A percentile compares a stretch with the other conserved stretches of the same genome.
These are phyloP conservation scores for Catocala nupta DNA, from an alignment of 2,888 invertebrate genomes.

Conservation along the genomic window DNA sequence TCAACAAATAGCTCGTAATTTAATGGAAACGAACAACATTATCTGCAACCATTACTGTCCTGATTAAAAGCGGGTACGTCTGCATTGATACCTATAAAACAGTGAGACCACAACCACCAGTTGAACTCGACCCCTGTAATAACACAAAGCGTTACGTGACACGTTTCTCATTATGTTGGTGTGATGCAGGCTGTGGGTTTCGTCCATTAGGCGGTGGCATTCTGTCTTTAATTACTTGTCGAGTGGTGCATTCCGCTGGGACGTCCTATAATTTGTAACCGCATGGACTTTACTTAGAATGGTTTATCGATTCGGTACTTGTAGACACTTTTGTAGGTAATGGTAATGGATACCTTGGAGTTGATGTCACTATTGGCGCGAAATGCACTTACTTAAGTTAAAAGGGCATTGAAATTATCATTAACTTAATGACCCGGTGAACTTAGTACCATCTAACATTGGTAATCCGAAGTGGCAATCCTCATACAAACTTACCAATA, in stretches of 20 bases:
- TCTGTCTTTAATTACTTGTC: slow-evolving; percentile 51
- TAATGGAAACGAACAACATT: slow-evolving; percentile 18
- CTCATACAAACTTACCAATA: too few species aligned
- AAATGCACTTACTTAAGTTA: too few species aligned
- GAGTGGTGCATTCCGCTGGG: slow-evolving; percentile 45
- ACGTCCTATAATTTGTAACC: slow-evolving; percentile 33
- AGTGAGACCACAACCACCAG: slow-evolving; percentile 8
- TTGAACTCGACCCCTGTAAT: slow-evolving; percentile 10
- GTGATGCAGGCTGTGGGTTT: slow-evolving; percentile 20
- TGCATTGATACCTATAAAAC: slow-evolving; percentile 32
- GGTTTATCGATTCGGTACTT: slow-evolving; percentile 16
- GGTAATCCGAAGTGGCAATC: too few species aligned
- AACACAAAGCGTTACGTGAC: neutral
- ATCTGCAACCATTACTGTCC: slow-evolving; percentile 24
- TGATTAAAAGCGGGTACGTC: slow-evolving; percentile 25
- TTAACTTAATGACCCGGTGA: too few species aligned
- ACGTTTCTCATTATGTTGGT: slow-evolving; percentile 17
- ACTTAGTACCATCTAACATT: too few species aligned
- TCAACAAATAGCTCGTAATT: slow-evolving; percentile 5
- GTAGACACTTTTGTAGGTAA: too few species aligned
- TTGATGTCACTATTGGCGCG: too few species aligned
- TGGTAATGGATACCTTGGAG: too few species aligned
- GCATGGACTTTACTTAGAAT: slow-evolving; percentile 12
- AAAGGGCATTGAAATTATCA: too few species aligned
- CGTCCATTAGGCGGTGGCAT: slow-evolving; percentile 43